Base-by-base conservation (phyloP, 2,888 invertebrate species). In the Micoletzkya japonica region DNA sequence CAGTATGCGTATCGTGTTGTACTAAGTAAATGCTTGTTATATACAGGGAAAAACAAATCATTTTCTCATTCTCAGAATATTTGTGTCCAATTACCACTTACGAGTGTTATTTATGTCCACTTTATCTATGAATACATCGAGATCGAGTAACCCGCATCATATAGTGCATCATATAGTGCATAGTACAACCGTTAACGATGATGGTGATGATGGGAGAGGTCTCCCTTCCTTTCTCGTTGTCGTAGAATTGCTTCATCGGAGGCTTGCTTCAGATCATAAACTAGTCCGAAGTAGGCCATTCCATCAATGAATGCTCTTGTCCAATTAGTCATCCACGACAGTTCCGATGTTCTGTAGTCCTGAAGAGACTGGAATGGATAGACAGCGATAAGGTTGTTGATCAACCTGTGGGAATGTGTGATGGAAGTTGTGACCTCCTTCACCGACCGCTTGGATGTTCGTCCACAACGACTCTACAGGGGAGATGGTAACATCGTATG, bases 401-500 rank as follows among this genome's bases (percentile, higher is more conserved):
- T n/a, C n/a, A n/a, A 63, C 63, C 63, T 63, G 63, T 1, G 64
- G 88, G 81, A 88, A 88, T 0, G 86, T 86, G 78, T 88, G 88
- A 76, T 88, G 88, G 82, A 86, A 88, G 79, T 88, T 88, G 81
- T 88, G 88, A 75, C 87, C 87, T 49, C 88, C 87, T 77, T 88
- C 85, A 81, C 73, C 87, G 34, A 81, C 75, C 14, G 85, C 81
- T 10, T 78, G 75, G 26, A 83, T 71, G 0, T 81, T 81, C 10
- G 82, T 82, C 80, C 78, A 81, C n/a, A 82, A 70, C 20, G 78
- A 80, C 64, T 84, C 84, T 7, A 81, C 81, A 24, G 84, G 82
- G 20, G 79, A 77, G 34, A 84, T 78, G 14, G 70, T 76, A 85
- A 91, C 91, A 87, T 95, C 95, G 85, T 94, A 95, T 0, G 95